Base-by-base conservation (phyloP, 2,888 invertebrate genomes). In the Yponomeuta sedellus region DNA sequence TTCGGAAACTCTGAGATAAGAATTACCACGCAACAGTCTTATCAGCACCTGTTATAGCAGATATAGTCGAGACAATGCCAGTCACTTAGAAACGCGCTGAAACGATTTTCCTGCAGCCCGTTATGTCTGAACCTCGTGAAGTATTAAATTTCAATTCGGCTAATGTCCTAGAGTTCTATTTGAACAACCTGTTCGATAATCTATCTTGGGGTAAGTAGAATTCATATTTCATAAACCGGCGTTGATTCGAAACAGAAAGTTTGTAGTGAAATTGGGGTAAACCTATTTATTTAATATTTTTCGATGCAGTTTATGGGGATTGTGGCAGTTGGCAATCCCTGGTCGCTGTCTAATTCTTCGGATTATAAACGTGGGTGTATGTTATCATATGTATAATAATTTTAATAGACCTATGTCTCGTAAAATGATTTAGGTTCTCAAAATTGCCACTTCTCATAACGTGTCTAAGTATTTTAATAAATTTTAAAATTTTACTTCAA, bases 101-200 rank as follows among this genome's bases (percentile, higher is more conserved):
- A 1, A 58, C 20, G 3, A 61, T 12, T n/a, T 4, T 12, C 34
- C 10, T 5, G 25, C 20, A 16, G n/a, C 34, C 12, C 25, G 56
- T 76, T 71, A 85, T 85, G 84, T 74, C 79, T 70, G 80, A 81
- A 66, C 72, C 71, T 66, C 75, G 76, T 69, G 77, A 83, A 67
- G 70, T 77, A 65, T 76, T 75, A 66, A 76, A 75, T 71, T 20
- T 22, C 10, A 74, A 61, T n/a, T 34, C 75, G 19, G 77, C 76
- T 72, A 81, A 72, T 71, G 77, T 85, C n/a, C 66, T 85, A 34
- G 86, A 86, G 44, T 83, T 83, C 70, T 85, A 85, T 70, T 72
- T 82, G 65, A 77, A 79, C n/a, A 75, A 77, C 70, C 72, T 85
- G 68, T 70, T 82, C 68, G 81, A 83, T 70, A 85, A 81, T 69